Base-by-base conservation (phyloP, 2,797 vertebrate genomes). In the Tauraco hartlaubi region DNA sequence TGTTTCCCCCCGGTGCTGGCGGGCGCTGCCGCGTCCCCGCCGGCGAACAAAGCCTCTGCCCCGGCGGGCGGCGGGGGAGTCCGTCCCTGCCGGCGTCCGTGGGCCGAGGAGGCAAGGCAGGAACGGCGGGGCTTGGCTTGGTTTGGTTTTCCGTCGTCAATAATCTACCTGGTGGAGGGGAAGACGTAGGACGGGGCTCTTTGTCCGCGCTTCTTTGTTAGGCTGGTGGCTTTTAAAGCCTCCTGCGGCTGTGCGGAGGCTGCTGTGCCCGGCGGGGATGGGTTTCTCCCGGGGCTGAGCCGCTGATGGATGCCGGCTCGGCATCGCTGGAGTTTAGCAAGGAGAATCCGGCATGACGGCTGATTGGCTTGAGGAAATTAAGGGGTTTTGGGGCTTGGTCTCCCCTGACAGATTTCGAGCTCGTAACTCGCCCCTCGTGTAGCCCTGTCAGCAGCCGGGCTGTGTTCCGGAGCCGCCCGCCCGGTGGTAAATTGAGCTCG, bases 191-290 rank as follows among this genome's bases (percentile, higher is more conserved):
- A 72, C 73, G 1, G 68, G 61, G 66, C 85, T 90, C 90, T 96
- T 96, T 96, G 94, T 97, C 93, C 88, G 73, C 44, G 35, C 17
- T 49, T 71, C 95, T 97, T 96, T 97, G 96, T 95, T 93, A 33
- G 67, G 29, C 79, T 46, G 76, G 72, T 66, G 76, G 64, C 61
- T 73, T 48, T 6, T 15, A 1, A 28, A 39, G 82, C 72, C 52
- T 88, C 92, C 91, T 54, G 79, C 82, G 78, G 85, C 85, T 43
- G 90, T 92, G 92, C 64, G 74, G 16, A 52, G 48, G 81, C 77
- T 83, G 88, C 85, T 3, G 85, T 92, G 88, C 82, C 90, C 82
- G 3, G 71, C 67, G 56, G 94, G 25, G 88, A 4, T n/a, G 88
- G 51, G 68, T 9, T 44, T 13, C 77, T 78, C 63, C 58, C 74